These are phyloP conservation scores for Dasypogon diadema DNA, from an alignment of 2,888 invertebrate species.

Conservation along the genomic window DNA sequence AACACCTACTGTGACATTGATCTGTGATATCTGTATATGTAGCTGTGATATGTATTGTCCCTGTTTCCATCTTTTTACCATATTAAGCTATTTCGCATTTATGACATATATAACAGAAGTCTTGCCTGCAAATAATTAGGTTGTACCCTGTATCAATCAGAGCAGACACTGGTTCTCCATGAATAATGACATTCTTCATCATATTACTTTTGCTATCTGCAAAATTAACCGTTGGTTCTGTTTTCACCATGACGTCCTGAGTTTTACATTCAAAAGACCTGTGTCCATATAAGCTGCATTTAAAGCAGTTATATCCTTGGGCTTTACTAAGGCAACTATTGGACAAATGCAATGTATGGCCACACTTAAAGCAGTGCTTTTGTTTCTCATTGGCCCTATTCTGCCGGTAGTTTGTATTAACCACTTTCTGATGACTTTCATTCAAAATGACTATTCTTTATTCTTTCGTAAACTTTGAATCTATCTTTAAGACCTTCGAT, in stretches of 20 bases:
- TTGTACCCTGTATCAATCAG: neutral
- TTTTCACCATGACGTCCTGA: neutral
- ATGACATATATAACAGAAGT: too few relatives aligned
- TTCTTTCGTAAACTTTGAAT: constrained; percentile 46
- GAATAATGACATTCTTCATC: neutral
- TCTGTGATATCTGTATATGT: too few relatives aligned
- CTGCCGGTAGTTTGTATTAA: too few relatives aligned
- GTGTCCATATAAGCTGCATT: neutral
- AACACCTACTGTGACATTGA: too few relatives aligned
- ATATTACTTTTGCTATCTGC: neutral
- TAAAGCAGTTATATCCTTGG: neutral
- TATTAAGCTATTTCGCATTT: too few relatives aligned
- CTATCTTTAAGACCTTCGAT: constrained; percentile 47
- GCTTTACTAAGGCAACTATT: neutral
- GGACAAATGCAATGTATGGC: neutral
- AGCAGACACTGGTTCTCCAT: neutral
- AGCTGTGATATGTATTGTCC: too few relatives aligned
- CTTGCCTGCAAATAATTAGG: neutral
- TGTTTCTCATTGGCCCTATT: neutral
- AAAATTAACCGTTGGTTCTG: neutral
- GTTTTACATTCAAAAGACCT: constrained; percentile 2
- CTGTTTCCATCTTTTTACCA: too few relatives aligned
- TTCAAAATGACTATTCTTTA: constrained; percentile 14
- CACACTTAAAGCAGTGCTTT: neutral
- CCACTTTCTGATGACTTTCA: neutral